Evolutionary conservation across 35 echinoderm and acorn worm genomes (phyloP).

Genomic region (Diadema setosum): DNA sequence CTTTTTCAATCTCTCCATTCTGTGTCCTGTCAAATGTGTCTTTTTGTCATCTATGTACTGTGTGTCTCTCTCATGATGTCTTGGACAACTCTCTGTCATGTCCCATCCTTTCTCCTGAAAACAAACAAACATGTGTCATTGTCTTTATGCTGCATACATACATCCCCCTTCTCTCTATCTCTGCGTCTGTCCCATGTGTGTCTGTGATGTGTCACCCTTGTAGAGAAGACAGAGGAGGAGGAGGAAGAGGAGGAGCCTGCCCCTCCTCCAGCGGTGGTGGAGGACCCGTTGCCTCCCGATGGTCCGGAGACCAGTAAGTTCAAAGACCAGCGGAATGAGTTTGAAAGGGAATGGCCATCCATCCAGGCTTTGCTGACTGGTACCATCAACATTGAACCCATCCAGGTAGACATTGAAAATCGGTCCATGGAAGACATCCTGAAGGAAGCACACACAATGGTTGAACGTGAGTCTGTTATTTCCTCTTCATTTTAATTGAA

Average conservation of each 20-base stretch:
- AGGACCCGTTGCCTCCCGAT: constrained; percentile 85
- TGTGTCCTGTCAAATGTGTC: no score
- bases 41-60: no score
- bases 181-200: no score
- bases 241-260: constrained; percentile 39
- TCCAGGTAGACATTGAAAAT: constrained; percentile 65
- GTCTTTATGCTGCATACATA: no score
- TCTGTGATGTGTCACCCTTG: neutral
- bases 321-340: constrained; percentile 74
- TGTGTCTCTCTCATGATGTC: no score
- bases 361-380: constrained; percentile 81
- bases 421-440: constrained; percentile 40
- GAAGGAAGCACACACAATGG: constrained; percentile 59
- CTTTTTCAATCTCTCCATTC: no score
- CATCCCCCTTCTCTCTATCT: no score
- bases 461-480: constrained; percentile 91
- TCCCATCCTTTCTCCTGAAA: no score
- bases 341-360: constrained; percentile 92
- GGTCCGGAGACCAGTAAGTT: constrained; percentile 88
- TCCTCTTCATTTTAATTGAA: no score
- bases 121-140: no score
- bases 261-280: neutral
- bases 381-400: constrained; percentile 74
- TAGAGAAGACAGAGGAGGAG: neutral
- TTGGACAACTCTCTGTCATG: no score